A percentile compares a stretch with the other conserved stretches of the same genome.
Evolutionary conservation across 2,113 vertebrate genomes (phyloP).

Genomic region (Gavia stellata): DNA sequence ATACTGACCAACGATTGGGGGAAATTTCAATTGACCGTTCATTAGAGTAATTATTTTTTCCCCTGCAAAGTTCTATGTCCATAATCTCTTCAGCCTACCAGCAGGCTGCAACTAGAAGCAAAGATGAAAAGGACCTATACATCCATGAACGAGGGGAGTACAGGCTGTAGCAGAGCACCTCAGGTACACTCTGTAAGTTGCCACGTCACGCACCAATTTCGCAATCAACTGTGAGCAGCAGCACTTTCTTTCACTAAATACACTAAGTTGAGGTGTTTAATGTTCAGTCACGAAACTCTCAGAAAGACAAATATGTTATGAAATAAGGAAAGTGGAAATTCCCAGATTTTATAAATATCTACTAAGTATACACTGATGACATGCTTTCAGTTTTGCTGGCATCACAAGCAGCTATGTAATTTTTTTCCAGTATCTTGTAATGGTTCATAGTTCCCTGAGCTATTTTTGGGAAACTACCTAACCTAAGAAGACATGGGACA

Average conservation of each 20-base stretch:
- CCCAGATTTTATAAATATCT: not conserved
- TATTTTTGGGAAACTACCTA: not conserved
- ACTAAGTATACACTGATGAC: not conserved
- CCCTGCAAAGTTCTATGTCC: not conserved
- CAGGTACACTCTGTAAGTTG: not conserved
- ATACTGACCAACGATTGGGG: constrained; percentile 43
- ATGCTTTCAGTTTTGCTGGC: constrained; percentile 15
- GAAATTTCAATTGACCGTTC: constrained; percentile 41
- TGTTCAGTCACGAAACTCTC: not conserved
- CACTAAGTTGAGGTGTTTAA: not conserved
- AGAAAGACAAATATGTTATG: not conserved
- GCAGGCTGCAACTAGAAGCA: not conserved
- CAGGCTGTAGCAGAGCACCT: not conserved
- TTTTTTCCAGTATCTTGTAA: not conserved
- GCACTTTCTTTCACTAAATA: not conserved
- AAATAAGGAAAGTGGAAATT: constrained; percentile 22
- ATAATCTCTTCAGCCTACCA: constrained; percentile 2
- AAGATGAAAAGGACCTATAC: not conserved
- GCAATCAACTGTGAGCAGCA: not conserved
- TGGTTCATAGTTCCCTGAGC: not conserved
- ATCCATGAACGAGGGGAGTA: not conserved
- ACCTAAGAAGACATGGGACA: not conserved
- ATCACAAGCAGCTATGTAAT: not conserved
- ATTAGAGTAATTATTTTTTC: not conserved
- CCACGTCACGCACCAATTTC: not conserved